A percentile compares a stretch with the other conserved stretches of the same genome.
Evolutionary conservation across 2,888 invertebrate genomes (phyloP).

Genomic region (Ptilodon capucinus): DNA sequence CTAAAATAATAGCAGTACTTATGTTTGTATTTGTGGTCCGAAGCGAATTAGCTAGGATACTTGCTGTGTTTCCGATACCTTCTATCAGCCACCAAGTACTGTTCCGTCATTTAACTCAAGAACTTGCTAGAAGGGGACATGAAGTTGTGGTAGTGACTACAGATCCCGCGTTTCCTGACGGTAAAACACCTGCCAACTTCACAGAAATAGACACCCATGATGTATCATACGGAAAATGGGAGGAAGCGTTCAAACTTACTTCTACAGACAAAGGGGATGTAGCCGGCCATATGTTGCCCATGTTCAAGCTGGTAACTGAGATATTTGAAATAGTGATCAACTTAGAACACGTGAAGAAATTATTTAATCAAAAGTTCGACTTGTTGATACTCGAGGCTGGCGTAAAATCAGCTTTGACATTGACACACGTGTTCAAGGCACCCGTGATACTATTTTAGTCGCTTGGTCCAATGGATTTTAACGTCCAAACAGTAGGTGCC

Average conservation of each 20-base stretch:
- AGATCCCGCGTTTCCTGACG: conserved; percentile 47
- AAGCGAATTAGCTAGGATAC: conserved; percentile 52
- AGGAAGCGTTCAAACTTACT: conserved; percentile 3
- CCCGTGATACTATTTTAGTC: conserved; percentile 53
- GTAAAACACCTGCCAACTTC: conserved; percentile 41
- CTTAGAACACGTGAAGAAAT: conserved; percentile 26
- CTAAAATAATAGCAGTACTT: too few relatives aligned
- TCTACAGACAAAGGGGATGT: conserved; percentile 17
- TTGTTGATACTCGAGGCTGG: conserved; percentile 45
- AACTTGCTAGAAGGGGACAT: conserved; percentile 61
- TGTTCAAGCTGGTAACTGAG: conserved; percentile 6
- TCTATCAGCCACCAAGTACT: conserved; percentile 66
- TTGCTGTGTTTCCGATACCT: conserved; percentile 52
- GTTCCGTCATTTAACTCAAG: conserved; percentile 52
- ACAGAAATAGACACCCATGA: conserved; percentile 59
- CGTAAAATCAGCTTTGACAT: conserved; percentile 19
- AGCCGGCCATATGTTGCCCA: conserved; percentile 10
- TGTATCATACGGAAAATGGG: conserved; percentile 32
- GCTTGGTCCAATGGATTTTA: conserved; percentile 23
- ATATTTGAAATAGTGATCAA: conserved; percentile 28
- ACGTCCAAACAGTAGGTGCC: conserved; percentile 38
- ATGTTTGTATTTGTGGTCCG: too few relatives aligned
- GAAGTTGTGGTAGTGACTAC: conserved; percentile 61
- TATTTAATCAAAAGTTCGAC: conserved; percentile 44
- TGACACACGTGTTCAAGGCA: conserved; percentile 38